These are phyloP conservation scores for Urophycis tenuis DNA, from an alignment of 2,797 vertebrate species.

Conservation along the genomic window DNA sequence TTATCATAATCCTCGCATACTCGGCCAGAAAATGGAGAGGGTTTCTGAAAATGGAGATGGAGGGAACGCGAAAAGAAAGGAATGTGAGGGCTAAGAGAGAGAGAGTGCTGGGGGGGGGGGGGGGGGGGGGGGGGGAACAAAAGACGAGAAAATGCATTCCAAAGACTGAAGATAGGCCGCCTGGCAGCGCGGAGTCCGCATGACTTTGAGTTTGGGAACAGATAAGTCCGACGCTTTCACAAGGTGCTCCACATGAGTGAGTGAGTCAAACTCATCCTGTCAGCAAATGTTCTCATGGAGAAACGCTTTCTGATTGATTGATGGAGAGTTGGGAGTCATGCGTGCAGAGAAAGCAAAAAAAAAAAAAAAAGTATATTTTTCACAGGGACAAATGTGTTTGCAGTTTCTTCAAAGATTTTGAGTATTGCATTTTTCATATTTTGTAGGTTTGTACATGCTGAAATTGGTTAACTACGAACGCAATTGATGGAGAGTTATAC, in stretches of 20 bases:
- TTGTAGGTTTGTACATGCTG: not conserved
- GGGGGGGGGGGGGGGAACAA: conserved; percentile 26
- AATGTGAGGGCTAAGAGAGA: conserved; percentile 23
- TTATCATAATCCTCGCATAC: conserved; percentile 49
- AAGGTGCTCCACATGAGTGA: conserved; percentile 32
- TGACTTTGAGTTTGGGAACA: conserved; percentile 68
- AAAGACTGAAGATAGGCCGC: conserved; percentile 62
- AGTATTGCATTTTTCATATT: not conserved
- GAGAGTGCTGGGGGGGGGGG: conserved; percentile 22
- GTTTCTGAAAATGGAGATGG: conserved; percentile 27
- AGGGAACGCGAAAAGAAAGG: conserved; percentile 14
- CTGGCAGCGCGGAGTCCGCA: conserved; percentile 59
- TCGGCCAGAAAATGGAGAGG: conserved; percentile 28
- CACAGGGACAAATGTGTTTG: not conserved
- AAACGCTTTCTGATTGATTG: not conserved
- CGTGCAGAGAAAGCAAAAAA: too few relatives aligned
- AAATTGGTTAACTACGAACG: not conserved
- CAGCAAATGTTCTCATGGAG: not conserved
- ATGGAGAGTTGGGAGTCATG: conserved; percentile 4
- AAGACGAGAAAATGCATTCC: conserved; percentile 40
- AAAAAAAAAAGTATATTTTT: not conserved
- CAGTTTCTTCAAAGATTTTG: not conserved
- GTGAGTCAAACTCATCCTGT: not conserved
- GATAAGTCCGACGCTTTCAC: conserved; percentile 57
- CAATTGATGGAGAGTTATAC: not conserved